phyloP scores from a whole-genome alignment of 2,113 vertebrate species.

The Ptilorrhoa leucosticta region DNA sequence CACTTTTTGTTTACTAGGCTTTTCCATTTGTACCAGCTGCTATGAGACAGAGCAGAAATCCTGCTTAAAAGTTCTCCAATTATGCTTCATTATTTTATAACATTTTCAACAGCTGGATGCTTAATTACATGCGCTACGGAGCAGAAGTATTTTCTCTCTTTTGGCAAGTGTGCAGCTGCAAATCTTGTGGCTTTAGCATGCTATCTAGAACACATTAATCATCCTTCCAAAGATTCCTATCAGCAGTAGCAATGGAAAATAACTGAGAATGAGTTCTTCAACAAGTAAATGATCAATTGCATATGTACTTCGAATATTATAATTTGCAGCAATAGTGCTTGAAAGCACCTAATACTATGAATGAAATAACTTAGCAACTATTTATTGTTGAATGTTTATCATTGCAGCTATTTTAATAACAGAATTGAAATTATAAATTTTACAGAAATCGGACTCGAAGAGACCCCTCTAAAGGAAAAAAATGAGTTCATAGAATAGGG shows the following conservation, averaged over 20 bases:
- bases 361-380: neutral
- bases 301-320: neutral
- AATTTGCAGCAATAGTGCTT: neutral
- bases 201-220: constrained; percentile 28
- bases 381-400: neutral
- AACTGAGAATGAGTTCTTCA: neutral
- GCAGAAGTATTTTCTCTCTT: constrained; percentile 37
- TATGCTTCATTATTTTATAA: constrained; percentile 52
- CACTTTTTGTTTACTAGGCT: constrained; percentile 22
- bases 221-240: neutral
- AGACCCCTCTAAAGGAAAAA: neutral
- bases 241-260: neutral
- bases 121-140: constrained; percentile 44
- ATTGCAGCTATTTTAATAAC: neutral
- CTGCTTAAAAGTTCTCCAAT: constrained; percentile 42
- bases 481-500: neutral
- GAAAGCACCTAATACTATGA: neutral
- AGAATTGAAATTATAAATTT: neutral
- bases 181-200: constrained; percentile 27
- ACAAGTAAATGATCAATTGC: neutral
- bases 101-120: constrained; percentile 57
- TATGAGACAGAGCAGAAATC: constrained; percentile 6
- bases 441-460: neutral
- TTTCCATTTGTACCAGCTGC: constrained; percentile 36
- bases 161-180: constrained; percentile 46